Conservation (phyloP, 2,888 invertebrate species). For the Apamea crenata region DNA sequence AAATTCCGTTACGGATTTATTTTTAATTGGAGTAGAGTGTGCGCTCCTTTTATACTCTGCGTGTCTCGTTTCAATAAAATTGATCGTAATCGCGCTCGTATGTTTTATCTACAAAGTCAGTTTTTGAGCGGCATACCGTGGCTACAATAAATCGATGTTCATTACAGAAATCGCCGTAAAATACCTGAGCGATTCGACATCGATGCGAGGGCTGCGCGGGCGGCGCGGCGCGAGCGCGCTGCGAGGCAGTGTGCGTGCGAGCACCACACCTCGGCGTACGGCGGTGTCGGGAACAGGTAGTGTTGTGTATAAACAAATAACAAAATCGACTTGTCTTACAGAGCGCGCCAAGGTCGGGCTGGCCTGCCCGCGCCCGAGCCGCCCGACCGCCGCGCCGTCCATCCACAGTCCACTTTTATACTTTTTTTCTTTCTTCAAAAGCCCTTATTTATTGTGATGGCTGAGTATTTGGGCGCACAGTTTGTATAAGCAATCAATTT, state of each 20-base stretch:
- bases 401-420: slow-evolving; percentile 80
- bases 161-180: slow-evolving; percentile 89
- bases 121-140: slow-evolving; percentile 83
- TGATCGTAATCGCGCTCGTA: slow-evolving; percentile 82
- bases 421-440: slow-evolving; percentile 83
- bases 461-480: slow-evolving; percentile 90
- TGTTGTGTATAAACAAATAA: slow-evolving; percentile 90
- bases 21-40: slow-evolving; percentile 80
- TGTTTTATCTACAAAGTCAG: slow-evolving; percentile 83
- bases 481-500: slow-evolving; percentile 91
- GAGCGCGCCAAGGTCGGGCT: slow-evolving; percentile 86
- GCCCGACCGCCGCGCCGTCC: slow-evolving; percentile 71
- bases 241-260: slow-evolving; percentile 66
- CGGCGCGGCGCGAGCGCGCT: slow-evolving; percentile 67
- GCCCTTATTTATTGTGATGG: slow-evolving; percentile 89
- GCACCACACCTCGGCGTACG: slow-evolving; percentile 69
- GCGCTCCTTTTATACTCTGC: slow-evolving; percentile 73
- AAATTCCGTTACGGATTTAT: slow-evolving; percentile 79
- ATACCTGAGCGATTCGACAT: slow-evolving; percentile 85
- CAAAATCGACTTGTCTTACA: slow-evolving; percentile 90
- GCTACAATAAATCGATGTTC: slow-evolving; percentile 87
- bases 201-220: slow-evolving; percentile 74
- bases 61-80: slow-evolving; percentile 81
- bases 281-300: slow-evolving; percentile 84
- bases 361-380: slow-evolving; percentile 74